Evolutionary conservation across 2,888 invertebrate species (phyloP).

Genomic region (Bellardia pandia): DNA sequence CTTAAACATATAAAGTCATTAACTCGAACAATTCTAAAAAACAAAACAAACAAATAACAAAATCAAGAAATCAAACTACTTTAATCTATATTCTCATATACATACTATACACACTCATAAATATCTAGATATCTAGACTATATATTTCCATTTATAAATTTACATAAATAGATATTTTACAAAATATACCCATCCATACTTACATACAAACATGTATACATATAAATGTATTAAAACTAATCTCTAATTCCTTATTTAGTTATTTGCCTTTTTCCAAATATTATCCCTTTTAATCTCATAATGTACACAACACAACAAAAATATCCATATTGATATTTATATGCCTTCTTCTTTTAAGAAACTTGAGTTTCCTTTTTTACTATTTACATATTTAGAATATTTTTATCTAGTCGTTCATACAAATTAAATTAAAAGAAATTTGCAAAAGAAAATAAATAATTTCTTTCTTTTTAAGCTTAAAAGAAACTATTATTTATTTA

Average conservation of each 20-base stretch:
- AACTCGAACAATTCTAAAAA: constrained; percentile 63
- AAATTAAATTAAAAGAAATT: constrained; percentile 48
- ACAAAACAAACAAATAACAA: constrained; percentile 34
- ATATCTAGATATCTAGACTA: constrained; percentile 52
- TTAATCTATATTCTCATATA: constrained; percentile 51
- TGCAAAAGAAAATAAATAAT: not conserved
- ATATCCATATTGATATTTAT: constrained; percentile 28
- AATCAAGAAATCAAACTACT: constrained; percentile 62
- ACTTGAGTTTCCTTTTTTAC: constrained; percentile 1
- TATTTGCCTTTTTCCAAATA: constrained; percentile 12
- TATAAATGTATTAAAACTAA: constrained; percentile 1
- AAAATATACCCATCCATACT: constrained; percentile 13
- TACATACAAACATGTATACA: not conserved
- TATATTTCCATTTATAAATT: constrained; percentile 65
- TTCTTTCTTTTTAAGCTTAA: constrained; percentile 26
- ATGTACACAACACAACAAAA: not conserved
- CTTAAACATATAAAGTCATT: constrained; percentile 55
- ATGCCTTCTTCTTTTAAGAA: constrained; percentile 20
- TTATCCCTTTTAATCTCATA: constrained; percentile 4
- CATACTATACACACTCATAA: constrained; percentile 49
- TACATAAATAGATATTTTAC: constrained; percentile 39
- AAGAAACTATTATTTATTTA: constrained; percentile 16
- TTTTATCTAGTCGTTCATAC: constrained; percentile 68
- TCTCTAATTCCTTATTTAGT: constrained; percentile 11
- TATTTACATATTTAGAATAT: constrained; percentile 34